These are phyloP conservation scores for Drosophila setosimentum DNA, from an alignment of 2,888 invertebrate genomes.

Conservation along the genomic window DNA sequence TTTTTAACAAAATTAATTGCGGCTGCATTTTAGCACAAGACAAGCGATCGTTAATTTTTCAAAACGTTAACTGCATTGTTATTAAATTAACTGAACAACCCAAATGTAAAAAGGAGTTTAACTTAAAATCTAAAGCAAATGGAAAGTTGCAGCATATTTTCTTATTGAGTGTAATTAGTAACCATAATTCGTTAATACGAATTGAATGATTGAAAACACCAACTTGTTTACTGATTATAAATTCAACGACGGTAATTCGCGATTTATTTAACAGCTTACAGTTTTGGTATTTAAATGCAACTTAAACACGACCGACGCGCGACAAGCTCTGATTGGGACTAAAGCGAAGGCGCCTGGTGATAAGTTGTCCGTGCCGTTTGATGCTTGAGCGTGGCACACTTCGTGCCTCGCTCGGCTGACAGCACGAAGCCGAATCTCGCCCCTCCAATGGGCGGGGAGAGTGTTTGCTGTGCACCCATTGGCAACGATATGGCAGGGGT, in stretches of 20 bases:
- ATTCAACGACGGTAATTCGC: constrained; percentile 37
- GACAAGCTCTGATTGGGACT: constrained; percentile 81
- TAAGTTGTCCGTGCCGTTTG: constrained; percentile 41
- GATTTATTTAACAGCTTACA: constrained; percentile 21
- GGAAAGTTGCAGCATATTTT: background rate
- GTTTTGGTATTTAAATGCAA: constrained; percentile 3
- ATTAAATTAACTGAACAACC: constrained; percentile 1
- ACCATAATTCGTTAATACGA: background rate
- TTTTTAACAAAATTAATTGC: constrained; percentile 28
- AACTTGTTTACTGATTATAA: constrained; percentile 2
- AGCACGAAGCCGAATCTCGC: constrained; percentile 46
- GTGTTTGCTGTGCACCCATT: constrained; percentile 65
- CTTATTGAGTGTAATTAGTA: background rate
- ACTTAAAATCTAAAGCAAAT: background rate
- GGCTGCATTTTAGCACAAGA: constrained; percentile 23
- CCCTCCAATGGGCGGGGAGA: constrained; percentile 48
- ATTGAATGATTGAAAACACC: background rate
- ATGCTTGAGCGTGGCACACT: constrained; percentile 15
- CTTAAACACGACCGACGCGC: constrained; percentile 65
- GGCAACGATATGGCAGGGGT: constrained; percentile 57
- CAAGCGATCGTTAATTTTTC: constrained; percentile 38
- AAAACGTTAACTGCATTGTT: constrained; percentile 7
- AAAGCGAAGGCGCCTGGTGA: constrained; percentile 62
- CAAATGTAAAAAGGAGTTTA: background rate
- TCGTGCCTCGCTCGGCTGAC: constrained; percentile 41